phyloP scores from a whole-genome alignment of 2,888 invertebrate genomes.

The Aspidiotus destructor region DNA sequence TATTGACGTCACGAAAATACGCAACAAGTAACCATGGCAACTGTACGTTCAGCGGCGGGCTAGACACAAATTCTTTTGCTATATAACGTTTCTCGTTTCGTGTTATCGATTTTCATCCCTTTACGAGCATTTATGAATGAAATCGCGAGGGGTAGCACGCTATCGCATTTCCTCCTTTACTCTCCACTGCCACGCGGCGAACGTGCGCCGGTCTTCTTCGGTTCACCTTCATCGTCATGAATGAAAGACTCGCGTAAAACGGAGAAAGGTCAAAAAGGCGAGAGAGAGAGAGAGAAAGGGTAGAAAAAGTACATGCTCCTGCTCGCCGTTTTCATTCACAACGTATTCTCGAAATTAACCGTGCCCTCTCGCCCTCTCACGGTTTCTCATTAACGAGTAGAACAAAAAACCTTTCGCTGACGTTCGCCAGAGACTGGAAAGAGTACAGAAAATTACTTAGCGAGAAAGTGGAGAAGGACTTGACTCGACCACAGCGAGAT shows the following conservation, averaged over 20 bases:
- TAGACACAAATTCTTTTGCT: constrained; percentile 8
- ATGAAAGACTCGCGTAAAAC: constrained; percentile 2
- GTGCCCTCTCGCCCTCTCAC: neutral
- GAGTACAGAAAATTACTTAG: neutral
- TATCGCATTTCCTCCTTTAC: constrained; percentile 6
- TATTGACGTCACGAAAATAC: constrained; percentile 24
- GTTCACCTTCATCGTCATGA: constrained; percentile 2
- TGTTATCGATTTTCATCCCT: constrained; percentile 26
- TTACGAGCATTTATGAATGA: constrained; percentile 24
- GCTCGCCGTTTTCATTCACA: neutral
- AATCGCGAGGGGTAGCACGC: neutral
- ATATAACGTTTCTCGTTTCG: no score
- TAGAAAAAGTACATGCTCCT: constrained; percentile 10
- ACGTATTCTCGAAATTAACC: constrained; percentile 7
- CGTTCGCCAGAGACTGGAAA: neutral
- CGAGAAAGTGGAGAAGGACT: no score
- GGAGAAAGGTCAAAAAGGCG: constrained; percentile 24
- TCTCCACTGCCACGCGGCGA: neutral
- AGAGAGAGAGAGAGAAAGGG: neutral
- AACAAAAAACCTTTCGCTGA: neutral
- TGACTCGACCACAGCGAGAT: no score
- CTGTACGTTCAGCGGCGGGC: constrained; percentile 17
- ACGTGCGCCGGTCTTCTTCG: constrained; percentile 12
- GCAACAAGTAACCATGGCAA: constrained; percentile 31
- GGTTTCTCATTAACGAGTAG: neutral